These are phyloP conservation scores for Marasmarcha lunaedactyla DNA, from an alignment of 2,888 invertebrate species.

Conservation along the genomic window DNA sequence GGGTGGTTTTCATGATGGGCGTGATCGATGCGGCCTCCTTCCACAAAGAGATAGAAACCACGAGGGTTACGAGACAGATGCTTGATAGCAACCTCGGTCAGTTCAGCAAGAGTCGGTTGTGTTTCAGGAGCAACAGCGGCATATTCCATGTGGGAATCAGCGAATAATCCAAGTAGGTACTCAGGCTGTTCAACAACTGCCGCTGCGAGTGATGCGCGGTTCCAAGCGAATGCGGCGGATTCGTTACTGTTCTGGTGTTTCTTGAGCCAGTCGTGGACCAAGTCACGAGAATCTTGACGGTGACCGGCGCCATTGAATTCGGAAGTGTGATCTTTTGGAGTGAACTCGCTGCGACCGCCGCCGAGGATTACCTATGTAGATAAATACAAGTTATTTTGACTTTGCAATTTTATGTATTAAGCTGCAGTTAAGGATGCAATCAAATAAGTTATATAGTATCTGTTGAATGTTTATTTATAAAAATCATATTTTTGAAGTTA, in stretches of 20 bases:
- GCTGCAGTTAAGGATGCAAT: conserved; percentile 70
- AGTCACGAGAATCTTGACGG: background rate
- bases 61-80: conserved; percentile 72
- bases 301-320: conserved; percentile 29
- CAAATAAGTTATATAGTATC: conserved; percentile 73
- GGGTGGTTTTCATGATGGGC: conserved; percentile 75
- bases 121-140: conserved; percentile 65
- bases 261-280: background rate
- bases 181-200: conserved; percentile 60
- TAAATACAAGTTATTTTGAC: background rate
- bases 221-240: background rate
- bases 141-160: conserved; percentile 73
- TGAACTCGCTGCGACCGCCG: conserved; percentile 73
- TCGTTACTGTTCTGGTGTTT: background rate
- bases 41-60: conserved; percentile 85
- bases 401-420: background rate
- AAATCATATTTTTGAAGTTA: too few species aligned
- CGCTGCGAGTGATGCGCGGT: background rate
- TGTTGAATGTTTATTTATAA: conserved; percentile 74
- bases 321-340: conserved; percentile 56
- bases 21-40: conserved; percentile 76
- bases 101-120: conserved; percentile 56
- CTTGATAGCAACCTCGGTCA: conserved; percentile 74
- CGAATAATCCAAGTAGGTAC: conserved; percentile 74
- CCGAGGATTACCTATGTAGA: conserved; percentile 71